Evolutionary conservation across 2,797 vertebrate species (phyloP), one percentile per base, ranked within the genome.

Genomic region (Gallinago nigripennis): DNA sequence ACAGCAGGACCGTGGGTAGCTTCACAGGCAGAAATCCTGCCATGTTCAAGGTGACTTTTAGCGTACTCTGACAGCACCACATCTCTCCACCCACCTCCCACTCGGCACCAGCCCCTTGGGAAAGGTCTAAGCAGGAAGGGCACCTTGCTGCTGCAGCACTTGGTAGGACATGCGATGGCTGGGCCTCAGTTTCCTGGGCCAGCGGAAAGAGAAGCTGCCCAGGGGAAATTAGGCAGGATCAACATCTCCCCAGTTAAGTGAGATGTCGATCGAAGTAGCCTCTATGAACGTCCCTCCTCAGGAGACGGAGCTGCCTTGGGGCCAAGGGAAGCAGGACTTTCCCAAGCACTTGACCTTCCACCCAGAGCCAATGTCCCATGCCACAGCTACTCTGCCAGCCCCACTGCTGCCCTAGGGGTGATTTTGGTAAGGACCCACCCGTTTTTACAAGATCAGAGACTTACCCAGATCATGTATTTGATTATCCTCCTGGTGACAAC

Each of bases 381-480:
- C 11, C 31, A 25, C 15, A 8, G 70, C 50, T 28, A 48, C 69
- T 46, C 83, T 45, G 31, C 58, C 16, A 50, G 48, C 58, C 31
- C 28, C 4, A 3, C 43, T 9, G 50, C 57, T 3, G 20, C 41
- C 39, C 30, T 11, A 2, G 33, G 35, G 41, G 19, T 2, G 12
- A 19, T 2, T 19, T 12, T 0, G 12, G 46, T 31, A 35, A 46
- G 60, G 12, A 53, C 23, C 37, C 8, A 1, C 17, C 19, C 4
- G 2, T 24, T 24, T 9, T 31, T 16, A 33, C 24, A 1, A 30
- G 30, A 39, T 1, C 12, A 1, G 35, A 43, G 16, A 98, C 99
- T 99, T 95, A 99, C 99, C 99, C 99, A 98, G 93, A 99, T 99
- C 99, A 99, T 99, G 97, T 99, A 99, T 60, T 99, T 99, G 97